Base-by-base conservation (phyloP, 2,797 vertebrate species). In the Babyrousa celebensis region DNA sequence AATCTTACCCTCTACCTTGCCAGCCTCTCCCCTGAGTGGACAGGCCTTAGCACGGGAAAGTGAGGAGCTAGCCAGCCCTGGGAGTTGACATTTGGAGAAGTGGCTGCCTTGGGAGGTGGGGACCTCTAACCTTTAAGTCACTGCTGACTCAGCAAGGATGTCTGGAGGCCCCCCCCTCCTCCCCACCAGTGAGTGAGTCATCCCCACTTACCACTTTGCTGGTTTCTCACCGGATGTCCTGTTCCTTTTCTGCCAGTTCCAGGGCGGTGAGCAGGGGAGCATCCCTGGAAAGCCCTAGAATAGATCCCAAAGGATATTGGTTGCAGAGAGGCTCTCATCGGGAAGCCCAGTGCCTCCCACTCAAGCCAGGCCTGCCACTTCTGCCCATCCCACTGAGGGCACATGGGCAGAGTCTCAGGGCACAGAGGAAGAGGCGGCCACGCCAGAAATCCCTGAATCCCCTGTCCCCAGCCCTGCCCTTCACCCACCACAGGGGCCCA, bases 81-180 rank as follows among this genome's bases (percentile, higher is more conserved):
- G 90, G 97, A n/a, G 75, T n/a, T 94, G 62, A 89, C 68, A 14
- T 4, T 29, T 29, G 25, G 91, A 72, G 52, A 89, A 93, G 48
- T 56, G 75, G 92, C 94, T 88, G 21, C 32, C 40, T 56, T 12
- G 6, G 96, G 95, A 90, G 90, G 94, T 92, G 56, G 83, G 94
- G 84, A 78, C 72, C 68, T 56, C 36, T 94, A 87, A 89, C 95
- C 96, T 97, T 52, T 40, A n/a, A 2, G 91, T 94, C 1, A 15
- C 97, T 95, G 97, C 98, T 98, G 98, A 98, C 96, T 98, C 98
- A 98, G 98, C 98, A 91, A 93, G 92, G 98, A 98, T 98, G 93
- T 97, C 97, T 87, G 97, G 97, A 88, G 96, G 98, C 95, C 43
- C 67, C 72, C 72, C 67, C 68, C 80, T 3, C 12, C 92, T 97